Base-by-base conservation (phyloP, 2,797 vertebrate species). In the Ammospiza maritima region DNA sequence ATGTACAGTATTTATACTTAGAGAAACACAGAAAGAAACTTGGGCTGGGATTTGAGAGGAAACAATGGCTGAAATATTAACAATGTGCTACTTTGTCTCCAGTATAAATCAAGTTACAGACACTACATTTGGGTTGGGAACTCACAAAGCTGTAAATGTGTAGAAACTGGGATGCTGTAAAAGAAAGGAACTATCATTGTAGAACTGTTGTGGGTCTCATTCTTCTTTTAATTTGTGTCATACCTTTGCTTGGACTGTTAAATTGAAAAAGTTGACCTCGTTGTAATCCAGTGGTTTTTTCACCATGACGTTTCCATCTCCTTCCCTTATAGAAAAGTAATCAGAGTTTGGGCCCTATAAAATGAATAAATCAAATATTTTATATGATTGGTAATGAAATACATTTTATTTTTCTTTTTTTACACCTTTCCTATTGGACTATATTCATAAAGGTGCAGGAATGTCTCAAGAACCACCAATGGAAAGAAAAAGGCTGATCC, bases 271-370 rank as follows among this genome's bases (percentile, higher is more conserved):
- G 29, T 38, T 95, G 69, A 62, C 61, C 17, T 16, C 6, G 38
- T 98, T 98, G 97, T 97, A 98, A 97, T 98, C 98, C 83, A 98
- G 62, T 14, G 27, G 21, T 67, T 77, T 97, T 20, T 56, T 97
- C 94, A 98, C 54, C 38, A 53, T 83, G 88, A 98, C 71, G 3
- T 11, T 92, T 14, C 98, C 98, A 23, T 97, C 94, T 72, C 95
- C 85, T 74, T 50, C 82, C 66, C 76, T 94, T 81, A 98, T 21
- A 10, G 42, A 58, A 65, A 98, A 98, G 50, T 98, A 97, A 8
- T 94, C 94, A 2, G 97, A 93, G 34, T 77, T 30, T 61, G 98
- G 97, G 34, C 72, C 89, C 98, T 98, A 82, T 60, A 70, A 65
- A 97, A 69, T 72, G 13, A 78, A 85, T 30, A 85, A 69, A 48